phyloP scores from a whole-genome alignment of 2,797 vertebrate genomes.

The Hypotaenidia philippensis region DNA sequence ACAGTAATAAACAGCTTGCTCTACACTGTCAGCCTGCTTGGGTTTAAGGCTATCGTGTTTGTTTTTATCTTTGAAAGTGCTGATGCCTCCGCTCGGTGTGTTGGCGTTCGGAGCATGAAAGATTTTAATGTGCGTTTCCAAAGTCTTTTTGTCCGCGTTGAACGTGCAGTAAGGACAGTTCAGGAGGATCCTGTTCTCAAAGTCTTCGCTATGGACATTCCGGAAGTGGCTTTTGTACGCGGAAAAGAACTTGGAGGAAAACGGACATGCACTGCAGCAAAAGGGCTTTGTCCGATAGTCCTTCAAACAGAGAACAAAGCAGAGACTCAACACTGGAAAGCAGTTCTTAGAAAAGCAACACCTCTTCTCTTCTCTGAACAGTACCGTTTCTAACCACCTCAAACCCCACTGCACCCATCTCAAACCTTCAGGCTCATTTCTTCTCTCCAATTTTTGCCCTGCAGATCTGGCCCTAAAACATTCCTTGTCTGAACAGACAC shows the following conservation, averaged over 20 bases:
- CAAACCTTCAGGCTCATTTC: background rate
- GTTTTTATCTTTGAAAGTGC: slow-evolving; percentile 90
- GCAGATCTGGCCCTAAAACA: background rate
- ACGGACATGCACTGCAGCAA: slow-evolving; percentile 97
- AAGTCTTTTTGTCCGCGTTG: slow-evolving; percentile 98
- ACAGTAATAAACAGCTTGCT: slow-evolving; percentile 99
- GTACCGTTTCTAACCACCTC: fast-evolving
- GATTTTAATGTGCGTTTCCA: slow-evolving; percentile 99
- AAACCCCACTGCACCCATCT: background rate
- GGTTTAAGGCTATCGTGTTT: slow-evolving; percentile 89
- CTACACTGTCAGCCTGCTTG: slow-evolving; percentile 91
- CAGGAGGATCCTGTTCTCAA: slow-evolving; percentile 98
- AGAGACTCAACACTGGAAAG: slow-evolving; percentile 31
- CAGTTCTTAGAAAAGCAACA: background rate
- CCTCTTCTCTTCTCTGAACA: background rate
- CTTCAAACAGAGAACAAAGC: slow-evolving; percentile 81
- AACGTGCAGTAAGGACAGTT: slow-evolving; percentile 99
- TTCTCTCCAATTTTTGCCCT: background rate
- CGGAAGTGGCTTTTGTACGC: slow-evolving; percentile 99
- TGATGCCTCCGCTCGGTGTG: slow-evolving; percentile 85
- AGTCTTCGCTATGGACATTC: slow-evolving; percentile 98
- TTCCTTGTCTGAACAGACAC: background rate
- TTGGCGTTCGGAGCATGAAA: slow-evolving; percentile 95
- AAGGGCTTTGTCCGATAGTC: slow-evolving; percentile 99
- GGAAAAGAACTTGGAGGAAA: slow-evolving; percentile 99